Evolutionary conservation across 1,140 invertebrate genomes (phyloP), one percentile per base, ranked within the genome.

Genomic region (Hycleus cichorii): DNA sequence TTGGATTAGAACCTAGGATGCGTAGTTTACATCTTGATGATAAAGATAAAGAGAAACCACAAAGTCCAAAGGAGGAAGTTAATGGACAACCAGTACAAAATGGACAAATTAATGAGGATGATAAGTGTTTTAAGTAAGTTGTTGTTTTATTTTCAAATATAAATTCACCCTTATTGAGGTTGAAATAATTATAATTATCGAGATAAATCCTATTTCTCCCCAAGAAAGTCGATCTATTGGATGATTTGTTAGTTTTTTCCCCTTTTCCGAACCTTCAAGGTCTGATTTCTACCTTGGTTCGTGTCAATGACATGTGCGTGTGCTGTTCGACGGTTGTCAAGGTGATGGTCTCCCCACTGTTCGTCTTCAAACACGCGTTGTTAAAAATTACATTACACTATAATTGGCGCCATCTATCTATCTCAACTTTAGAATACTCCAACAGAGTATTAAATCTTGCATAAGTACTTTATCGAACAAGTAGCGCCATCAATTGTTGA

Each of bases 81-180:
- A 81, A 81, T 63, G 77, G 80, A 57, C 71, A 74, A 39, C 70
- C 72, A 39, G 74, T 77, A 62, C 81, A 77, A 71, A 96, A 96
- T 75, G 93, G 93, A 48, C 81, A 93, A 59, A 81, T 84, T 57
- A 82, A 83, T 57, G 92, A 95, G 65, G 93, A 96, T 68, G 93
- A 96, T 67, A 91, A 92, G 79, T 87, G 85, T 58, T 94, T 91
- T 75, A 93, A 94, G 91, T 95, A 73, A 87, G 90, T 88, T 26
- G 26, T 39, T 40, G 8, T 42, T 39, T n/a, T 6, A 24, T 48
- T 48, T 12, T 26, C 38, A 27, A 24, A 7, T 32, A 26, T 32
- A 26, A 27, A 27, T 18, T 50, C 39, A 39, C 24, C n/a, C 12
- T 48, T 4, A 26, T 10, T 12, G 12, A 12, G 12, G 27, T 4